Conservation (phyloP, 2,888 invertebrate species). For the Tachina fera region DNA sequence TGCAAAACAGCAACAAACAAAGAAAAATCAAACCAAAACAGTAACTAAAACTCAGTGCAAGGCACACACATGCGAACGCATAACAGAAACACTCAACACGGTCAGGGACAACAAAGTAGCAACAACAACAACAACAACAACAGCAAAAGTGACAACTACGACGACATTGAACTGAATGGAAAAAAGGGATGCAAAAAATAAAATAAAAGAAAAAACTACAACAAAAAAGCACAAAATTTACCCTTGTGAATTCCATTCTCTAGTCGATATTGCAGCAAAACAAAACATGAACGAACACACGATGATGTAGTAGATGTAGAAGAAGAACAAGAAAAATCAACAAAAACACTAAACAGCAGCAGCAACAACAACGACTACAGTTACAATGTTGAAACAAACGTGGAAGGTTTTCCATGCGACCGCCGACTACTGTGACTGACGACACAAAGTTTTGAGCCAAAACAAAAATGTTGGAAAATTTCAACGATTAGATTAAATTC, state of each 20-base stretch:
- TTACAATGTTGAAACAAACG: constrained; percentile 54
- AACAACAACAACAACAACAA: constrained; percentile 32
- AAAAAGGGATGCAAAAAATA: constrained; percentile 65
- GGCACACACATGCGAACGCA: constrained; percentile 59
- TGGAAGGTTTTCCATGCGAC: constrained; percentile 68
- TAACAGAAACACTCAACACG: constrained; percentile 54
- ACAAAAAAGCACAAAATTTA: constrained; percentile 63
- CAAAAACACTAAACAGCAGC: constrained; percentile 53
- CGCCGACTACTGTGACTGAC: constrained; percentile 50
- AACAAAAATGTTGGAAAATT: constrained; percentile 81
- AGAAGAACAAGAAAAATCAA: constrained; percentile 65
- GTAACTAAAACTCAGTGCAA: constrained; percentile 71
- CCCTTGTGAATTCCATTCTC: constrained; percentile 61
- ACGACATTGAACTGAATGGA: constrained; percentile 63
- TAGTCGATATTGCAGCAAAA: constrained; percentile 60
- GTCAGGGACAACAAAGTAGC: constrained; percentile 62
- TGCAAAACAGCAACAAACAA: constrained; percentile 67
- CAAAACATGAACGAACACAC: constrained; percentile 72
- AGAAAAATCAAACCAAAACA: constrained; percentile 74
- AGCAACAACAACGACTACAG: constrained; percentile 45
- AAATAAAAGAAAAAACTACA: constrained; percentile 56
- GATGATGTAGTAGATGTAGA: constrained; percentile 78
- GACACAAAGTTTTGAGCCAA: constrained; percentile 77
- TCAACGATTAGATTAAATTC: constrained; percentile 81
- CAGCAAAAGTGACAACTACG: constrained; percentile 1